These are phyloP conservation scores for Cyrtonyx montezumae DNA, from an alignment of 2,113 vertebrate genomes.

Conservation along the genomic window DNA sequence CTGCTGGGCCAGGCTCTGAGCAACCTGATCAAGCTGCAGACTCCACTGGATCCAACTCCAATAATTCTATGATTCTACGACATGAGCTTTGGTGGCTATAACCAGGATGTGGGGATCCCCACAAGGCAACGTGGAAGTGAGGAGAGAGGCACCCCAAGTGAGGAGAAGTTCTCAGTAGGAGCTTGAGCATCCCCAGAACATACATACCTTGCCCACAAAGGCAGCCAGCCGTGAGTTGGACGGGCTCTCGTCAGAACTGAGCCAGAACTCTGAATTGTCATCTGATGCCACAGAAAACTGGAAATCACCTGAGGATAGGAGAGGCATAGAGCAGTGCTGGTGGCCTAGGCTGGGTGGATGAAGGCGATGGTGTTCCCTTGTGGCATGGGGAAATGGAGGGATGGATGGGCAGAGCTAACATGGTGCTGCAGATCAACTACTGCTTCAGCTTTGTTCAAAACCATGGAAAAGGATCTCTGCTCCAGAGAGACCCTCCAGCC, in stretches of 20 bases:
- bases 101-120: not conserved
- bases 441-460: not conserved
- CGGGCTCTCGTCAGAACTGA: conserved; percentile 90
- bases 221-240: conserved; percentile 88
- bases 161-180: fast-evolving
- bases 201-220: conserved; percentile 90
- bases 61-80: not conserved
- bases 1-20: no score
- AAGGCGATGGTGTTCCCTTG: not conserved
- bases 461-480: not conserved
- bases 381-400: not conserved
- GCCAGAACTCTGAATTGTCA: conserved; percentile 98
- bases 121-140: not conserved
- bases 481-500: not conserved
- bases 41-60: no score
- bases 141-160: not conserved
- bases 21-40: no score
- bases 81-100: not conserved
- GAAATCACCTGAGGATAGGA: conserved; percentile 86
- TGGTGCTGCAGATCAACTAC: fast-evolving
- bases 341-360: fast-evolving
- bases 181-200: fast-evolving
- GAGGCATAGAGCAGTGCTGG: not conserved
- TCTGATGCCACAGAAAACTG: conserved; percentile 98
- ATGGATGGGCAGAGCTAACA: fast-evolving